Evolutionary conservation across 2,888 invertebrate species (phyloP).

Genomic region (Noctua janthe): DNA sequence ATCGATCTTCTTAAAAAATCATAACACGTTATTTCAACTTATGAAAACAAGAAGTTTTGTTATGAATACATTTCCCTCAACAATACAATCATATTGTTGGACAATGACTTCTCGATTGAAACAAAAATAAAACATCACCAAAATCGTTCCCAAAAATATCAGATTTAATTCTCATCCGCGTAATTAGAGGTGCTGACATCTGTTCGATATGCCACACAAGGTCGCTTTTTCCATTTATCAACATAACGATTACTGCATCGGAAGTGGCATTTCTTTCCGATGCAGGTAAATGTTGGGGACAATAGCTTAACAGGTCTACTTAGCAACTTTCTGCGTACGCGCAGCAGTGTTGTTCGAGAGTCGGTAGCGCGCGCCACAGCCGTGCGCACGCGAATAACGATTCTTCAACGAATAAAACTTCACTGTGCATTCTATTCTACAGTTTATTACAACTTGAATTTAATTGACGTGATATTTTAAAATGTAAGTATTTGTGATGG

Average conservation of each 20-base stretch:
- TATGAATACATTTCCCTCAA: slow-evolving; percentile 5
- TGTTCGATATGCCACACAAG: slow-evolving; percentile 28
- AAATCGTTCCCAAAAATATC: slow-evolving; percentile 6
- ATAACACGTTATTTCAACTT: background rate
- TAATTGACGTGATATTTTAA: slow-evolving; percentile 54
- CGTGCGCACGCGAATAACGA: slow-evolving; percentile 77
- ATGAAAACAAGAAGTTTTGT: background rate
- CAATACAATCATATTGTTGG: background rate
- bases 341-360: slow-evolving; percentile 66
- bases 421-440: slow-evolving; percentile 59
- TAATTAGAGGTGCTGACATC: slow-evolving; percentile 6
- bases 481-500: slow-evolving; percentile 59
- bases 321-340: slow-evolving; percentile 63
- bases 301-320: slow-evolving; percentile 54
- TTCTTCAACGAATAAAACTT: slow-evolving; percentile 42
- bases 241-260: slow-evolving; percentile 46
- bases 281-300: slow-evolving; percentile 60
- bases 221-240: slow-evolving; percentile 22
- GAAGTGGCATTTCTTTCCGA: slow-evolving; percentile 39
- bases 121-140: slow-evolving; percentile 10
- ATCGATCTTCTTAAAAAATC: background rate
- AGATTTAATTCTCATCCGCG: slow-evolving; percentile 20
- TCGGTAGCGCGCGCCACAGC: slow-evolving; percentile 74
- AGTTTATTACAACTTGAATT: slow-evolving; percentile 50
- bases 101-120: background rate